Conservation (phyloP, 1,140 invertebrate genomes). For the Drosophila obscura region DNA sequence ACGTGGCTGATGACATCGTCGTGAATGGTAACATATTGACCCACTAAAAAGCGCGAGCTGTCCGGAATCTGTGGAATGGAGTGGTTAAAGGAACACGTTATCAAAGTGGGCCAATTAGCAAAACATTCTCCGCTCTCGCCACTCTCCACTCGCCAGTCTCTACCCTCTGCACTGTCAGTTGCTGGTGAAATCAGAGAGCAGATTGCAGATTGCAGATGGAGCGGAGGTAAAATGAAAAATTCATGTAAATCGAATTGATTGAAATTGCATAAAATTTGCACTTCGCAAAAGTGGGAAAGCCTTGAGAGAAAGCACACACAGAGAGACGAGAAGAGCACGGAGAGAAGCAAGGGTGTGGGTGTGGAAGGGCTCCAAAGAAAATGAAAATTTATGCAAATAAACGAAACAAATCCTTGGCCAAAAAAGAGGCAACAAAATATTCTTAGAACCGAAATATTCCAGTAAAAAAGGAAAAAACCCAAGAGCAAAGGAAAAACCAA, state of each 20-base stretch:
- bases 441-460: constrained; percentile 51
- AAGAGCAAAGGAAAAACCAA: constrained; percentile 54
- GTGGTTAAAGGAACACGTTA: background rate
- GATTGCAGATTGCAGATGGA: constrained; percentile 1
- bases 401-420: constrained; percentile 75
- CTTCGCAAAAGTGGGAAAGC: constrained; percentile 19
- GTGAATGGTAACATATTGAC: constrained; percentile 95
- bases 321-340: background rate
- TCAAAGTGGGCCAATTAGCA: constrained; percentile 60
- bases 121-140: background rate
- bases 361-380: constrained; percentile 32
- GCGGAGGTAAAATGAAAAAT: constrained; percentile 56
- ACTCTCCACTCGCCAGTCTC: background rate
- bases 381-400: constrained; percentile 81
- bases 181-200: constrained; percentile 17
- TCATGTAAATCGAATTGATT: constrained; percentile 79
- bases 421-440: constrained; percentile 49
- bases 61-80: constrained; percentile 73
- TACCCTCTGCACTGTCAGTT: background rate
- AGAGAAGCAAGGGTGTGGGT: background rate
- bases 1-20: constrained; percentile 97
- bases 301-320: no score
- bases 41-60: constrained; percentile 90
- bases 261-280: constrained; percentile 78
- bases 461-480: constrained; percentile 20